Evolutionary conservation across 2,888 invertebrate species (phyloP).

Genomic region (Smittia sp.): DNA sequence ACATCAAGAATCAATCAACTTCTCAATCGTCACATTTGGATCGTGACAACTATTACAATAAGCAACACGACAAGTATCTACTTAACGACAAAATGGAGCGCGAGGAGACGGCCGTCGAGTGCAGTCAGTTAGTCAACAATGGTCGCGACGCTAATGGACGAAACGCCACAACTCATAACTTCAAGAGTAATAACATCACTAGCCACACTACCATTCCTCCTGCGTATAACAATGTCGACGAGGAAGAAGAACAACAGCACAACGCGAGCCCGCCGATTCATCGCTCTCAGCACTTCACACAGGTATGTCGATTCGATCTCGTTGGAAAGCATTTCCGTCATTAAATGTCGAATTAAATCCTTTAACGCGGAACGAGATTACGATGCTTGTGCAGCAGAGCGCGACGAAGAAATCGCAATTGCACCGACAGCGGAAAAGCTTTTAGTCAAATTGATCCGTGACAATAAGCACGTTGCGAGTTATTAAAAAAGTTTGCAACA

Average conservation of each 20-base stretch:
- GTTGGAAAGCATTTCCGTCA: neutral
- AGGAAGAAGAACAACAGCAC: constrained; percentile 23
- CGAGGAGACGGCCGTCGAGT: constrained; percentile 43
- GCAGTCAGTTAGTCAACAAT: constrained; percentile 43
- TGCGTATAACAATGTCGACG: constrained; percentile 1
- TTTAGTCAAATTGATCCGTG: constrained; percentile 8
- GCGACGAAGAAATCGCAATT: neutral
- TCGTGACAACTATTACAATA: neutral
- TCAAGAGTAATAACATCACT: constrained; percentile 33
- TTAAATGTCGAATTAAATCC: neutral
- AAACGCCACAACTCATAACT: constrained; percentile 39
- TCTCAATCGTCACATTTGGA: constrained; percentile 28
- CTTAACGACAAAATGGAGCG: constrained; percentile 42
- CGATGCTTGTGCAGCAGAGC: neutral
- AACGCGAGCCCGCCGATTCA: neutral
- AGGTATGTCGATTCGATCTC: neutral
- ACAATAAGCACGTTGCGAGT: neutral
- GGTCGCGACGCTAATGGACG: constrained; percentile 37
- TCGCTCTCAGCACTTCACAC: constrained; percentile 31
- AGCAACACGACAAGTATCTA: neutral
- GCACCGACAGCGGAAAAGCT: neutral
- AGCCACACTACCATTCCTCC: constrained; percentile 29
- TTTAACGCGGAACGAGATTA: neutral
- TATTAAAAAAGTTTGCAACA: too few species aligned
- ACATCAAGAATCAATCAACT: constrained; percentile 24